Percentiles rank a stretch among this genome's conserved stretches.
phyloP scores from a whole-genome alignment of 2,888 invertebrate species.

The Amphipyra tragopoginis region DNA sequence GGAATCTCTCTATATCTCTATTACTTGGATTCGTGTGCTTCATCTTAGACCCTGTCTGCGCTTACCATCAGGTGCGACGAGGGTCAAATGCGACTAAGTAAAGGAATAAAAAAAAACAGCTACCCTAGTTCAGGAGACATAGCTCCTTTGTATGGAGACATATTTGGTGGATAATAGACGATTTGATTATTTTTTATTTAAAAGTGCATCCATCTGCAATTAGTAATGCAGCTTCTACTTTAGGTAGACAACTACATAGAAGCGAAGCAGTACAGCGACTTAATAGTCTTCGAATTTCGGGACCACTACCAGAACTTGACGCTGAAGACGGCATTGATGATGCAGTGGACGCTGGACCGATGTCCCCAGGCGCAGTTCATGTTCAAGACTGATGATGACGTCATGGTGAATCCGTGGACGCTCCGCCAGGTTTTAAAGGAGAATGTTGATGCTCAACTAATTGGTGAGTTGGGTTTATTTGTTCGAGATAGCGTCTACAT shows the following conservation, averaged over 20 bases:
- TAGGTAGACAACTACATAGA: constrained; percentile 84
- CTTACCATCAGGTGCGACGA: too few relatives aligned
- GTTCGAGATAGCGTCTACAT: not conserved
- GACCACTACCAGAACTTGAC: constrained; percentile 92
- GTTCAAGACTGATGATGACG: constrained; percentile 91
- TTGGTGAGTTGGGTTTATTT: constrained; percentile 72
- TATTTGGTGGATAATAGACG: too few relatives aligned
- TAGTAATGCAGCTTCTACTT: constrained; percentile 6
- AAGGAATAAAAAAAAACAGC: too few relatives aligned
- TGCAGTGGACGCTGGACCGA: constrained; percentile 89
- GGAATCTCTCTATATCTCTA: too few relatives aligned
- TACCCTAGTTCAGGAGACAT: too few relatives aligned
- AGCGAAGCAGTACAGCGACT: constrained; percentile 87
- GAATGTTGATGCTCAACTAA: constrained; percentile 76
- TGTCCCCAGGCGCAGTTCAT: constrained; percentile 88
- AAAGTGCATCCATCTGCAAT: too few relatives aligned
- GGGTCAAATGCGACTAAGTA: too few relatives aligned
- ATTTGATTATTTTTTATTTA: too few relatives aligned
- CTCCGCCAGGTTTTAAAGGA: constrained; percentile 72
- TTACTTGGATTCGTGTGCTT: too few relatives aligned
- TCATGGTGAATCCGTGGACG: constrained; percentile 89
- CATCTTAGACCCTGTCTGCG: too few relatives aligned
- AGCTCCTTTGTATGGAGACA: too few relatives aligned
- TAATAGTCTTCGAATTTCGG: constrained; percentile 90
- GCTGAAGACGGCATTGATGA: constrained; percentile 91